These are phyloP conservation scores for Callaeas wilsoni DNA, from an alignment of 2,113 vertebrate genomes.

Conservation along the genomic window DNA sequence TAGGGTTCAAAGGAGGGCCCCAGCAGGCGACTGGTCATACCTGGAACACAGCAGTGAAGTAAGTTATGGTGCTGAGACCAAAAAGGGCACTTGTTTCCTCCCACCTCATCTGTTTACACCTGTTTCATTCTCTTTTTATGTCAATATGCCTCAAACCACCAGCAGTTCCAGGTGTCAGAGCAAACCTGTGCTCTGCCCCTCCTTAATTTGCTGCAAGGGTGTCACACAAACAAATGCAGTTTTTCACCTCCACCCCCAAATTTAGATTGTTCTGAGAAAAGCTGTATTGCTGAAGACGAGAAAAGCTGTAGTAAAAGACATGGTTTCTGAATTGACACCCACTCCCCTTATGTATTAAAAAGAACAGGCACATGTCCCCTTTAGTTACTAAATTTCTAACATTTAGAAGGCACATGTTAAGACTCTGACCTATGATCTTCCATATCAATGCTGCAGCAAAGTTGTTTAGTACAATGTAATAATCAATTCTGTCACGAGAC, in stretches of 20 bases:
- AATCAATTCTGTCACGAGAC: background rate
- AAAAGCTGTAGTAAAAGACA: background rate
- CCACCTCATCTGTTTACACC: background rate
- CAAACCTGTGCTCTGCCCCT: background rate
- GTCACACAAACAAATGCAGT: background rate
- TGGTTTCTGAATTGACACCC: background rate
- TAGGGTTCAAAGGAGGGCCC: constrained; percentile 84
- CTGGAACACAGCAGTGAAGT: constrained; percentile 60
- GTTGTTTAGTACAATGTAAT: background rate
- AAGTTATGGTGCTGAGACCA: background rate
- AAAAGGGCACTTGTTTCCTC: background rate
- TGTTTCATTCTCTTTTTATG: background rate
- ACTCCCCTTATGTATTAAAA: background rate
- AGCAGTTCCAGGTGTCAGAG: background rate
- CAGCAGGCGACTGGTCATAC: constrained; percentile 84
- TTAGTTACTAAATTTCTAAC: background rate
- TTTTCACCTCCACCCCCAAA: background rate
- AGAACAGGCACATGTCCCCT: fast-evolving
- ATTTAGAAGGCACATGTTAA: background rate
- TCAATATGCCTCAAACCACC: background rate
- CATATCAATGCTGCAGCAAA: background rate
- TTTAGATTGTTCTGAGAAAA: background rate
- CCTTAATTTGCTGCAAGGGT: background rate
- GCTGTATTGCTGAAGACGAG: background rate
- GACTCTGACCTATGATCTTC: background rate